phyloP scores from a whole-genome alignment of 2,113 vertebrate species.

The Gorsachius goisagi region DNA sequence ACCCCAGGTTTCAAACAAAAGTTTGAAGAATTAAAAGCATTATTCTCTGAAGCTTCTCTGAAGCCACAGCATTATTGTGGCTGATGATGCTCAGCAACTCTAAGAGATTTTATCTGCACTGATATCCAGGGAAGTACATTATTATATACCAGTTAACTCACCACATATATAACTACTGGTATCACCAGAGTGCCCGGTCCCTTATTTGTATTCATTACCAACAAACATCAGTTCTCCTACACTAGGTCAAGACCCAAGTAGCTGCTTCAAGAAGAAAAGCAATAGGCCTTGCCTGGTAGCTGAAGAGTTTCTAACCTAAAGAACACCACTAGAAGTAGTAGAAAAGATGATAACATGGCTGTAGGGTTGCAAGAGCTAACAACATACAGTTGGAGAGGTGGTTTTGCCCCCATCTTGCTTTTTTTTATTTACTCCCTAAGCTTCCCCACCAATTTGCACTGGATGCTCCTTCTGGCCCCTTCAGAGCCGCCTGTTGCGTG shows the following conservation, averaged over 20 bases:
- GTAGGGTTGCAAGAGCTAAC: background rate
- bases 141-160: background rate
- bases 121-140: background rate
- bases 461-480: background rate
- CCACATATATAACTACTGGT: background rate
- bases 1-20: background rate
- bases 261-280: background rate
- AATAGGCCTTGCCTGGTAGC: background rate
- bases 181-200: background rate
- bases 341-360: background rate
- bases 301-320: background rate
- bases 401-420: background rate
- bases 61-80: background rate
- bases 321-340: background rate
- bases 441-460: background rate
- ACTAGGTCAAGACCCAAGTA: background rate
- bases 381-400: background rate
- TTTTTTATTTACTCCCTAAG: background rate
- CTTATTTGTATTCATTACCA: background rate
- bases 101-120: background rate
- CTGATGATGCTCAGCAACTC: background rate
- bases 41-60: background rate
- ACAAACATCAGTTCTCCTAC: background rate
- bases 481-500: background rate
- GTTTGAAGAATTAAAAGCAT: background rate